These are phyloP conservation scores for Agrypnus murinus DNA, from an alignment of 2,888 invertebrate genomes.

Conservation along the genomic window DNA sequence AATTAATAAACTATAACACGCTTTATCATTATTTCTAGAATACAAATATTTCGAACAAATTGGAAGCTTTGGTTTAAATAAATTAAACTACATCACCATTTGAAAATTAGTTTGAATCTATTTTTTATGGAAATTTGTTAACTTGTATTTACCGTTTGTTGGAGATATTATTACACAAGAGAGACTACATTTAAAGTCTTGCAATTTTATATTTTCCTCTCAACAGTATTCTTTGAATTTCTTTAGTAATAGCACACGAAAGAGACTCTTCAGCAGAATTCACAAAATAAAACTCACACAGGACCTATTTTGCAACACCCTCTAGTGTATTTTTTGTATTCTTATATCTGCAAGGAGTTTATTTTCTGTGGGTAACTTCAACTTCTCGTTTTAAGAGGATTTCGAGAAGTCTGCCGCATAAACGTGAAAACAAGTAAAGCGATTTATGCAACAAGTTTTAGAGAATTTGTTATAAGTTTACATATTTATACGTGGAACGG, in stretches of 20 bases:
- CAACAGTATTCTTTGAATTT: slow-evolving; percentile 10
- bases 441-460: slow-evolving; percentile 8
- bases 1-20: no score
- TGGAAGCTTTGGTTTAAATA: no score
- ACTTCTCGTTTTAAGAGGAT: neutral
- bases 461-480: slow-evolving; percentile 8
- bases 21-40: no score
- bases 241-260: slow-evolving; percentile 1
- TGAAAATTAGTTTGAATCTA: no score
- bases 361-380: neutral
- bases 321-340: slow-evolving; percentile 13
- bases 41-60: no score
- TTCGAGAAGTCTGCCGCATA: slow-evolving; percentile 2
- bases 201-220: slow-evolving; percentile 1
- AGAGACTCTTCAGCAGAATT: slow-evolving; percentile 12
- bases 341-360: neutral
- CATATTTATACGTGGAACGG: neutral
- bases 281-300: slow-evolving; percentile 5
- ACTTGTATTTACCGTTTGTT: no score
- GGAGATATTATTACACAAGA: slow-evolving; percentile 12
- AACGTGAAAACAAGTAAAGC: neutral
- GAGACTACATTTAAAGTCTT: slow-evolving; percentile 4
- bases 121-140: no score
- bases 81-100: no score
- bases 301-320: slow-evolving; percentile 7